phyloP scores from a whole-genome alignment of 2,888 invertebrate species.

The Oscheius sp. region DNA sequence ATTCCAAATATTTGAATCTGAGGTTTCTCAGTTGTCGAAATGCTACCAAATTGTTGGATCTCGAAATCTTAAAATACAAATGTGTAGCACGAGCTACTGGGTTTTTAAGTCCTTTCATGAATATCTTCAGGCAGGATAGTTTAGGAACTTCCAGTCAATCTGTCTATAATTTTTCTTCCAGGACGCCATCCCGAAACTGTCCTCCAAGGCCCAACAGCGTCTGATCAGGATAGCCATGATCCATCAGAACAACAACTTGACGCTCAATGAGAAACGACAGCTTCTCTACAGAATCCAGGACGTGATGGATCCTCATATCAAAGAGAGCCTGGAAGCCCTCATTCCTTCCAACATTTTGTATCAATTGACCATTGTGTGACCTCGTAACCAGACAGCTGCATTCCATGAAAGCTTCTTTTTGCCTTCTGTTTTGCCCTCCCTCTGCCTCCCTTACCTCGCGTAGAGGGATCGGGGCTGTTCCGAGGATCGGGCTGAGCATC shows the following conservation, averaged over 20 bases:
- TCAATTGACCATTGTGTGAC: constrained; percentile 8
- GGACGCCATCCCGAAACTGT: constrained; percentile 25
- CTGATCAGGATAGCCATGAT: constrained; percentile 27
- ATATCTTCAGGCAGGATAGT: too few species aligned
- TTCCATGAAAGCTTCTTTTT: constrained; percentile 5
- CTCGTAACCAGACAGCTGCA: not conserved
- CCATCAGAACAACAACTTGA: constrained; percentile 29
- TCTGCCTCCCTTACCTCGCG: not conserved
- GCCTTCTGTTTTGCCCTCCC: constrained; percentile 5
- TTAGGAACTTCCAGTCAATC: too few species aligned
- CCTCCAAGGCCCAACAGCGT: not conserved
- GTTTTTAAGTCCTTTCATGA: too few species aligned
- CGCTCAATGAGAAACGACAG: constrained; percentile 21
- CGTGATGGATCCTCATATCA: constrained; percentile 11
- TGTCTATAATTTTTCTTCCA: not conserved
- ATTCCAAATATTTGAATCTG: too few species aligned
- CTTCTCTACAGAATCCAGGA: constrained; percentile 23
- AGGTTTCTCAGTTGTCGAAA: too few species aligned
- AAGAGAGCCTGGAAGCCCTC: constrained; percentile 1
- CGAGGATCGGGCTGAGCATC: constrained; percentile 24
- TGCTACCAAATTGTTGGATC: not conserved
- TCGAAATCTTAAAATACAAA: too few species aligned
- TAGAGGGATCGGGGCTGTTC: not conserved
- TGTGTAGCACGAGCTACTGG: too few species aligned
- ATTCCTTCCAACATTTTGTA: not conserved